Base-by-base conservation (phyloP, 2,888 invertebrate genomes). In the Hydraecia micacea region DNA sequence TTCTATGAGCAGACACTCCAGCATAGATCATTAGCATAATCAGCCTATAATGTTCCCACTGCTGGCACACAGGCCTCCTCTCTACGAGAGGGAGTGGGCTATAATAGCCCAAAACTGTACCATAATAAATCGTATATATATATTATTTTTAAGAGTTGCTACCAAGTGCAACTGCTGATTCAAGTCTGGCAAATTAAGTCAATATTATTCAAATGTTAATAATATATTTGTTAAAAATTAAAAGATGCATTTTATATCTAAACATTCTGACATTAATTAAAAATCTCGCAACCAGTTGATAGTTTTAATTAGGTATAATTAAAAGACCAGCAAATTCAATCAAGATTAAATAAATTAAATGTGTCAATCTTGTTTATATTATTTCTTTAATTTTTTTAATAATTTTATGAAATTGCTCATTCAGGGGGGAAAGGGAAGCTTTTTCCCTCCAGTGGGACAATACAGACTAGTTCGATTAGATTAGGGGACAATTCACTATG, bases 341-440 rank as follows among this genome's bases (percentile, higher is more conserved):
- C 42, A 67, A 42, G 46, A 82, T 73, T 66, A 65, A 63, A 49
- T 49, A n/a, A 62, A 58, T 74, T 52, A 36, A 13, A 36, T 52
- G 21, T 60, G 75, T 49, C 55, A 82, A 49, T 74, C 65, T n/a
- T 32, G n/a, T 32, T 49, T 49, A 8, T 58, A 81, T 13, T 65
- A 49, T 21, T n/a, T 36, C 36, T 58, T 3, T 49, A 65, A 28
- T 36, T 25, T 6, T 15, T 25, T 5, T 7, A 68, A 25, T 1
- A 0, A 6, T 39, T 58, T 39, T 18, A 6, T 36, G 25, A 3
- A 70, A 36, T n/a, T 18, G 18, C 25, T 55, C 5, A 21, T 52
- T 32, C 4, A 25, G 32, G 8, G 9, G 49, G n/a, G 9, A 1
- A 9, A 9, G 39, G 39, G 39, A 42, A 9, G 39, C 39, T 42